Conservation (phyloP, 2,113 vertebrate genomes). For the Delphinapterus leucas region DNA sequence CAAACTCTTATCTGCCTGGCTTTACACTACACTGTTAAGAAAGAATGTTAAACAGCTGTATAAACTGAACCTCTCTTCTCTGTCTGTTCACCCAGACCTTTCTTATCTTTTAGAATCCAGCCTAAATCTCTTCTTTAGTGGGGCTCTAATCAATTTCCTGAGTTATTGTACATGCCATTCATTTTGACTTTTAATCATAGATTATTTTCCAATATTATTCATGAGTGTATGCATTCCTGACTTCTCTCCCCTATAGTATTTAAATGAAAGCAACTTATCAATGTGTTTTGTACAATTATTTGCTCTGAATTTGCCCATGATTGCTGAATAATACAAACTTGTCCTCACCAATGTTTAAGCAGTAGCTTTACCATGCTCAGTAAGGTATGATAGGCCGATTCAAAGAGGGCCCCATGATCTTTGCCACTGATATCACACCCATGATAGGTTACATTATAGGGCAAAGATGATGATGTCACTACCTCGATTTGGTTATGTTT, state of each 20-base stretch:
- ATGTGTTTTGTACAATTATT: neutral
- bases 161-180: neutral
- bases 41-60: neutral
- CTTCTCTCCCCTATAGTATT: neutral
- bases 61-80: neutral
- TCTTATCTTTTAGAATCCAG: neutral
- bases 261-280: neutral
- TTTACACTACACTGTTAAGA: neutral
- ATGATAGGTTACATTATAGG: neutral
- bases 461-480: neutral
- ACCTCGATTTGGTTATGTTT: neutral
- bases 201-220: conserved; percentile 2
- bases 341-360: neutral
- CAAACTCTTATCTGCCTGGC: neutral
- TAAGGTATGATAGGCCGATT: neutral
- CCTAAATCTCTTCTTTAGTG: neutral
- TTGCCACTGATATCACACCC: neutral
- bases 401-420: neutral
- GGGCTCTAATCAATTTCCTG: neutral
- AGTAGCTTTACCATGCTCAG: neutral
- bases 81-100: neutral
- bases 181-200: neutral
- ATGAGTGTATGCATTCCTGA: neutral
- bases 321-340: neutral
- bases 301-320: neutral